Base-by-base conservation (phyloP, 2,797 vertebrate genomes). In the Tympanoctomys barrerae region DNA sequence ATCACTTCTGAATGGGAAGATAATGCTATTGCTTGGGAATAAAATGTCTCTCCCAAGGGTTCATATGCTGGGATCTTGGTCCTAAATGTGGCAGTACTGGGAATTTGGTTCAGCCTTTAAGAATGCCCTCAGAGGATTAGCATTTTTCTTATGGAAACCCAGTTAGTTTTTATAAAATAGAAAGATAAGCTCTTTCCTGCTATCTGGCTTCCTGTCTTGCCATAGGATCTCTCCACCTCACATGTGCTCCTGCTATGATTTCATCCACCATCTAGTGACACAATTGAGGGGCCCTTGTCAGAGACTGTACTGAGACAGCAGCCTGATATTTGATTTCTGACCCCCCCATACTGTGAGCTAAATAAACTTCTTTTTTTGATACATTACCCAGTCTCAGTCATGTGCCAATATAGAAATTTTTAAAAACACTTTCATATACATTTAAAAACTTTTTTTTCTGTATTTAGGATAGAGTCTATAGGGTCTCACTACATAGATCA, bases 361-460 rank as follows among this genome's bases (percentile, higher is more conserved):
- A 54, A 80, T 57, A 36, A 84, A 64, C 39, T 61, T 85, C 42
- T 68, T 66, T 68, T 85, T n/a, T 19, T 68, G 12, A 52, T 52
- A n/a, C 33, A 12, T 24, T 70, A 54, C 13, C 13, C 13, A 70
- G 13, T n/a, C 13, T 86, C 22, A 39, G 64, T 8, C n/a, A 86
- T 54, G 77, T 36, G 57, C 42, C 70, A 89, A 86, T 62, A 61
- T 3, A 82, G 77, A 62, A 82, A 82, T 87, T 92, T 75, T 94
- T 90, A 77, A 90, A 81, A 91, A 42, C n/a, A 70, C 19, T 86
- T 89, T 13, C 16, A 77, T 14, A 0, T 81, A 54, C 24, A 77
- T 82, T 94, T 91, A 24, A 71, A 31, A 95, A 82, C 71, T 89
- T 49, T 52, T 52, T 52, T 52, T 52, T 49, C 46, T 49, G 46